A percentile compares a stretch with the other conserved stretches of the same genome.
Conservation (phyloP, 2,113 vertebrate species). For the Dendrocopos noguchii region DNA sequence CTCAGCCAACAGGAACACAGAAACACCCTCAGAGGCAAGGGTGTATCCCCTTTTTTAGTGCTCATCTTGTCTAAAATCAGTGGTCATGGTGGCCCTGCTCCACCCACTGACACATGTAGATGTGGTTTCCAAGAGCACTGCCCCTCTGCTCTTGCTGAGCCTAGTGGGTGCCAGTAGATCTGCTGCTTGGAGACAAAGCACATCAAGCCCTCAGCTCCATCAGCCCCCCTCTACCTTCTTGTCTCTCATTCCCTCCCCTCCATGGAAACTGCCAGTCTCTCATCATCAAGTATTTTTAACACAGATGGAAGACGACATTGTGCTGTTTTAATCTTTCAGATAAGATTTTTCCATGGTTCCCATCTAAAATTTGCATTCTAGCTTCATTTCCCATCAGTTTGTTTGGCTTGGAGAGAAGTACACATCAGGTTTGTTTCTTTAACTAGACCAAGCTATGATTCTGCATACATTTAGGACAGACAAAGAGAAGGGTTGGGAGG, state of each 20-base stretch:
- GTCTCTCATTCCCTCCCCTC: neutral
- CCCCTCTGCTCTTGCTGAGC: neutral
- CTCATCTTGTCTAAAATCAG: neutral
- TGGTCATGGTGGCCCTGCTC: accelerated
- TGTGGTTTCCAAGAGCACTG: neutral
- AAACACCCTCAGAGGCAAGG: neutral
- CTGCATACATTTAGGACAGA: neutral
- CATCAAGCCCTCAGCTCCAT: neutral
- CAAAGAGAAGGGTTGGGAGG: neutral
- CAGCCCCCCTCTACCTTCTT: neutral
- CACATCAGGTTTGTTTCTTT: neutral
- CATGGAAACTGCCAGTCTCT: conserved; percentile 34
- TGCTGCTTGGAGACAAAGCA: neutral
- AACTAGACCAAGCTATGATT: neutral
- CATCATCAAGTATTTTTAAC: conserved; percentile 27
- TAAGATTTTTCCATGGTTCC: neutral
- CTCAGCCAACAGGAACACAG: neutral
- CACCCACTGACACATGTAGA: accelerated
- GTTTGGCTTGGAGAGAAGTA: neutral
- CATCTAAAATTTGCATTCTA: neutral
- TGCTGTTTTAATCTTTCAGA: neutral
- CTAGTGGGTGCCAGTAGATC: neutral
- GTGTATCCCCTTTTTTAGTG: accelerated
- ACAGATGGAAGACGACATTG: neutral
- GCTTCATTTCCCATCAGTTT: neutral